Evolutionary conservation across 2,113 vertebrate species (phyloP), one percentile per base, ranked within the genome.

Genomic region (Austrofundulus limnaeus): DNA sequence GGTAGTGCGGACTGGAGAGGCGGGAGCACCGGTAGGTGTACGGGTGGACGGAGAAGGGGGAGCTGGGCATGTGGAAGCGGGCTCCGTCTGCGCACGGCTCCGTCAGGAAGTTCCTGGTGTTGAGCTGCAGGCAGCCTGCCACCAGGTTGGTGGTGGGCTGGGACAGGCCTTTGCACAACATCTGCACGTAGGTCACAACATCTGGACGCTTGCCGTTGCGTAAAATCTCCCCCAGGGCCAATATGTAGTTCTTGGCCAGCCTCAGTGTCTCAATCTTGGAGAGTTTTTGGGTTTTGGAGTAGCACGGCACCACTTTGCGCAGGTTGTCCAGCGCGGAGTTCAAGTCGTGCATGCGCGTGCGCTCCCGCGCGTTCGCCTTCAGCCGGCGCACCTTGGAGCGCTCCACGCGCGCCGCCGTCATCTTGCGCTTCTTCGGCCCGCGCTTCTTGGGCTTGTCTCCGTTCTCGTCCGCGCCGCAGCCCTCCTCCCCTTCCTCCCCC

Each of bases 261-360:
- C 96, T 90, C 52, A 99, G 91, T 1, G 97, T 98, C 87, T 99
- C 97, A 71, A 99, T 99, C 82, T 99, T 99, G 79, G 97, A 98
- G 56, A 99, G 93, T 86, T 99, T 98, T 59, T 98, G 96, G 0
- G 96, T 98, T 86, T 98, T 98, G 85, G 97, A 98, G 76, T 98
- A 98, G 70, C 97, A 99, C 0, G 97, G 97, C 0, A 99, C 97
- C 66, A 99, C 97, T 85, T 98, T 98, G 70, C 97, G 95, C 87
- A 99, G 92, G 84, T 97, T 98, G 91, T 99, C 97, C 89, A 99
- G 90, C 39, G 97, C 96, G 0, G 96, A 96, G 90, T 99, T 99
- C 75, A 98, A 89, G 88, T 95, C 96, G 90, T 99, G 97, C 97
- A 98, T 99, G 58, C 97, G 96, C 88, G 96, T 98, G 37, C 97